Evolutionary conservation across 2,797 vertebrate genomes (phyloP).

Genomic region (Streptopelia turtur): DNA sequence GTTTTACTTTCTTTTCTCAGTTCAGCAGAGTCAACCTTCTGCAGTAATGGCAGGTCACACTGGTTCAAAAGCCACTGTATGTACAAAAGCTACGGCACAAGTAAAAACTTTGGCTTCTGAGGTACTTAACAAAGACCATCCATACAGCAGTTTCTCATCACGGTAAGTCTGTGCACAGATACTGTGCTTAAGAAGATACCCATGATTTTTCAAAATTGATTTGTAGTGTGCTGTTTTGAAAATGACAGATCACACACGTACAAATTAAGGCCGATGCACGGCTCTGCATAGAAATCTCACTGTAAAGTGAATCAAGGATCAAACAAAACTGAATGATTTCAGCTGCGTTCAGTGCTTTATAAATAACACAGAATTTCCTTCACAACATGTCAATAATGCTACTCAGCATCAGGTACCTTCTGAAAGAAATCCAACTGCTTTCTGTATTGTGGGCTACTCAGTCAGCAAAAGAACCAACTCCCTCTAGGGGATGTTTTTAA

Average conservation of each 20-base stretch:
- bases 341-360: not conserved
- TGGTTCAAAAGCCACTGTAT: not conserved
- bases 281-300: not conserved
- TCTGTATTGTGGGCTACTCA: not conserved
- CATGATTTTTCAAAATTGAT: not conserved
- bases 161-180: not conserved
- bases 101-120: not conserved
- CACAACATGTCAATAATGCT: not conserved
- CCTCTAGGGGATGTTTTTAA: not conserved
- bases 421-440: not conserved
- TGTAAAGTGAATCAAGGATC: not conserved
- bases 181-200: not conserved
- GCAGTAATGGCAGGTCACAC: not conserved
- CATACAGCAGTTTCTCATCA: not conserved
- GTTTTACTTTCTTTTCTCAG: constrained; percentile 5
- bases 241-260: not conserved
- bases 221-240: not conserved
- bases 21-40: not conserved
- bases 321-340: not conserved
- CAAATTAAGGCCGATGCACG: not conserved
- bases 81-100: not conserved
- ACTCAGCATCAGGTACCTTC: not conserved
- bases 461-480: not conserved
- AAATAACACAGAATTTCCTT: not conserved
- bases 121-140: not conserved